These are phyloP conservation scores for Catharus ustulatus DNA, from an alignment of 2,797 vertebrate genomes.

Conservation along the genomic window DNA sequence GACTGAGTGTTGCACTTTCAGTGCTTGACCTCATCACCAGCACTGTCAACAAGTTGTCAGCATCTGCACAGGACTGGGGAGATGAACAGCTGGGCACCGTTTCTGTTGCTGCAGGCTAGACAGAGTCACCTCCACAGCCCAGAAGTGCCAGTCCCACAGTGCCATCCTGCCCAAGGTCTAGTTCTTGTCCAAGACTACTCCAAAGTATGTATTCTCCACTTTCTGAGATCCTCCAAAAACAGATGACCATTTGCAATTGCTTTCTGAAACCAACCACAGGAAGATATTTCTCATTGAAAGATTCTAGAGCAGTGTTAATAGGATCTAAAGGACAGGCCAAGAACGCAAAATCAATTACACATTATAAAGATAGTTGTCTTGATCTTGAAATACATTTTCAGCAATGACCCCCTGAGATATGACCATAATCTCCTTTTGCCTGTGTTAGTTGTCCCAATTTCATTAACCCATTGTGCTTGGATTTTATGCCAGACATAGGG, in stretches of 20 bases:
- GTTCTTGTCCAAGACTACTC: neutral
- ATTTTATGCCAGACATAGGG: neutral
- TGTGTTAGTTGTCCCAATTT: neutral
- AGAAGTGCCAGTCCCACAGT: neutral
- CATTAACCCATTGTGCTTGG: neutral
- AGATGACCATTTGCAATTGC: neutral
- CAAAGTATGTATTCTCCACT: neutral
- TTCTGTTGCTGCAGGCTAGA: neutral
- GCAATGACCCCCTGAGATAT: neutral
- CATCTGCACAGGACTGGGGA: neutral
- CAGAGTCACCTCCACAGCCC: neutral
- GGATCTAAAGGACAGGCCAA: neutral
- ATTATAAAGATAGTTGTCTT: neutral
- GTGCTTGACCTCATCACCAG: neutral
- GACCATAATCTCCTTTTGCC: neutral
- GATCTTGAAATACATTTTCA: neutral
- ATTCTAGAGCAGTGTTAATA: neutral
- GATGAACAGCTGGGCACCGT: neutral
- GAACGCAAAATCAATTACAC: neutral
- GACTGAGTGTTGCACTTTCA: neutral
- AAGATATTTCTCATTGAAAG: neutral
- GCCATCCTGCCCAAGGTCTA: neutral
- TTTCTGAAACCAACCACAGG: neutral
- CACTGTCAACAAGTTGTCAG: neutral
- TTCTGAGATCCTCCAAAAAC: neutral